Conservation (phyloP, 2,888 invertebrate genomes). For the Drosophila diplacantha region DNA sequence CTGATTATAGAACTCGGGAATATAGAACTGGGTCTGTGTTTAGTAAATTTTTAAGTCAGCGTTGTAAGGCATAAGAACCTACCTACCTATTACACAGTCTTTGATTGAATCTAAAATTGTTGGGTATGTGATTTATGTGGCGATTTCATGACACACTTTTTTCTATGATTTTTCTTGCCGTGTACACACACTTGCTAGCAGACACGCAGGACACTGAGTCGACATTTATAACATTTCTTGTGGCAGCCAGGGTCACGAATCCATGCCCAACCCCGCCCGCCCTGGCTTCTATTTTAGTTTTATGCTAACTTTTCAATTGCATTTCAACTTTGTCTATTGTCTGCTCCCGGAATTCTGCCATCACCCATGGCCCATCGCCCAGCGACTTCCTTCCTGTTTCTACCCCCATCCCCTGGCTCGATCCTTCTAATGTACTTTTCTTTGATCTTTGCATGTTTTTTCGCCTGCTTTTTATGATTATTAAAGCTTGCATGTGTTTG, state of each 20-base stretch:
- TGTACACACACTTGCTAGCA: conserved; percentile 1
- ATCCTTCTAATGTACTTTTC: conserved; percentile 28
- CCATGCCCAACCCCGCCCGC: neutral
- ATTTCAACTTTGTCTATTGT: conserved; percentile 61
- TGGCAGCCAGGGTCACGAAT: conserved; percentile 26
- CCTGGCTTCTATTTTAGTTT: conserved; percentile 14
- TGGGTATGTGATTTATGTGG: neutral
- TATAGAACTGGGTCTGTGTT: too few relatives aligned
- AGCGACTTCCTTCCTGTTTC: conserved; percentile 15
- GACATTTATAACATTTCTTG: conserved; percentile 59
- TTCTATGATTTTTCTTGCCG: neutral
- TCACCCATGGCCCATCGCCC: neutral
- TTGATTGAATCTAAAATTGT: neutral
- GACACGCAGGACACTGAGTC: conserved; percentile 40
- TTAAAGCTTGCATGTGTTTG: conserved; percentile 41
- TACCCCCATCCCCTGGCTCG: conserved; percentile 21
- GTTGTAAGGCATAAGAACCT: too few relatives aligned
- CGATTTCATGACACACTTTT: neutral
- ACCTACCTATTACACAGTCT: too few relatives aligned
- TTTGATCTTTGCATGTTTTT: conserved; percentile 21
- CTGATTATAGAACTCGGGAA: too few relatives aligned
- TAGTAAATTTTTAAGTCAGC: too few relatives aligned
- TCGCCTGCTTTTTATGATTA: conserved; percentile 52
- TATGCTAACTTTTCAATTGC: conserved; percentile 62
- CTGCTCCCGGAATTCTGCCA: conserved; percentile 40